phyloP scores from a whole-genome alignment of 2,797 vertebrate genomes.

The Neoniphon sammara region DNA sequence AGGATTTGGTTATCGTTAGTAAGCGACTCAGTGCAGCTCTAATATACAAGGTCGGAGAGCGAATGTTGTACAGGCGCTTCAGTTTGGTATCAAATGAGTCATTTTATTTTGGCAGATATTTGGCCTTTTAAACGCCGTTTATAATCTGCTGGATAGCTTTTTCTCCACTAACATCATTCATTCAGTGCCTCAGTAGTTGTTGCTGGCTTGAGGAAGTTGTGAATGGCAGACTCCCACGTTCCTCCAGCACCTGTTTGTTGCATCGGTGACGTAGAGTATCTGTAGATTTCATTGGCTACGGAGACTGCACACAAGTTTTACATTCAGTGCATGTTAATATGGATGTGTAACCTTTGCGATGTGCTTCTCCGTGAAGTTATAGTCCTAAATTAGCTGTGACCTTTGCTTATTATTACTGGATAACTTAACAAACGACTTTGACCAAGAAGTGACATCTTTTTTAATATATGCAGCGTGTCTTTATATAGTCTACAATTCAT shows the following conservation, averaged over 20 bases:
- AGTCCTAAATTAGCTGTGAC: not conserved
- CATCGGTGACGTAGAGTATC: constrained; percentile 69
- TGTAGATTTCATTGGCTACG: constrained; percentile 62
- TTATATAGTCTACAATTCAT: not conserved
- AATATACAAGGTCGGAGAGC: not conserved
- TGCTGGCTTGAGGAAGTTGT: constrained; percentile 65
- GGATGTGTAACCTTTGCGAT: not conserved
- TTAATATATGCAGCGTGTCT: not conserved
- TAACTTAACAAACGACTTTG: too few relatives aligned
- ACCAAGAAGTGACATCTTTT: too few relatives aligned
- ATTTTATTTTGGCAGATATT: not conserved
- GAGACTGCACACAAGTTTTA: constrained; percentile 10
- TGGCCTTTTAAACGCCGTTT: not conserved
- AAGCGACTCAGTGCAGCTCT: not conserved
- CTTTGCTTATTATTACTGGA: too few relatives aligned
- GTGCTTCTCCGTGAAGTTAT: not conserved
- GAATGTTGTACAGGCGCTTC: not conserved
- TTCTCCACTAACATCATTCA: not conserved
- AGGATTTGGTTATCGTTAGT: not conserved
- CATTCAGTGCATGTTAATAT: constrained; percentile 26
- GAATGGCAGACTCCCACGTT: constrained; percentile 64
- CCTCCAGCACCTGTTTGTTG: constrained; percentile 76
- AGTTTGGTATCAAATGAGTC: not conserved
- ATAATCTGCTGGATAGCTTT: not conserved
- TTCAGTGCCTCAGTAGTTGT: constrained; percentile 13